A percentile compares a stretch with the other conserved stretches of the same genome.
phyloP scores from a whole-genome alignment of 2,113 vertebrate genomes.

The Balaeniceps rex region DNA sequence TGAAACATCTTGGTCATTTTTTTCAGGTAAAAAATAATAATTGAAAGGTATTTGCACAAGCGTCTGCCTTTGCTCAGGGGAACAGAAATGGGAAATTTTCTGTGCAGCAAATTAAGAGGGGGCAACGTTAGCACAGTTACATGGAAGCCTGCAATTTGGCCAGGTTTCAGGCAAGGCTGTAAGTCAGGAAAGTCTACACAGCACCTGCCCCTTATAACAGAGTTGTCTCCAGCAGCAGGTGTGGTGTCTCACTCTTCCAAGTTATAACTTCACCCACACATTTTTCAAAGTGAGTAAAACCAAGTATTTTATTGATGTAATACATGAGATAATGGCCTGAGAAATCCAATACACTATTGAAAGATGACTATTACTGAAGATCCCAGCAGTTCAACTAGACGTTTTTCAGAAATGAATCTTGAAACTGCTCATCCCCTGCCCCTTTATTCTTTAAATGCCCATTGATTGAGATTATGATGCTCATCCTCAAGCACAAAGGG shows the following conservation, averaged over 20 bases:
- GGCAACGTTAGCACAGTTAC: neutral
- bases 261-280: neutral
- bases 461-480: neutral
- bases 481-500: conserved; percentile 9
- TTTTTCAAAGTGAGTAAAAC: neutral
- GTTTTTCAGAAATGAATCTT: neutral
- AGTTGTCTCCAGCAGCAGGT: neutral
- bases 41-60: neutral
- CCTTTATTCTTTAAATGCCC: neutral
- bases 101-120: neutral
- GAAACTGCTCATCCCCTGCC: neutral
- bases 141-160: neutral
- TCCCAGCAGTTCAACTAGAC: neutral
- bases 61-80: neutral
- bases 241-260: neutral
- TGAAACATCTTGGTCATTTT: neutral
- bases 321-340: neutral
- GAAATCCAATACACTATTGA: neutral
- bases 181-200: neutral
- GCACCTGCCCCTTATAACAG: neutral
- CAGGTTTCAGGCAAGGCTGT: neutral
- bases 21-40: neutral
- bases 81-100: neutral
- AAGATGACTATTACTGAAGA: neutral
- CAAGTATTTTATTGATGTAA: neutral